Evolutionary conservation across 2,797 vertebrate genomes (phyloP), one percentile per base, ranked within the genome.

Genomic region (Sternarchorhynchus goeldii): DNA sequence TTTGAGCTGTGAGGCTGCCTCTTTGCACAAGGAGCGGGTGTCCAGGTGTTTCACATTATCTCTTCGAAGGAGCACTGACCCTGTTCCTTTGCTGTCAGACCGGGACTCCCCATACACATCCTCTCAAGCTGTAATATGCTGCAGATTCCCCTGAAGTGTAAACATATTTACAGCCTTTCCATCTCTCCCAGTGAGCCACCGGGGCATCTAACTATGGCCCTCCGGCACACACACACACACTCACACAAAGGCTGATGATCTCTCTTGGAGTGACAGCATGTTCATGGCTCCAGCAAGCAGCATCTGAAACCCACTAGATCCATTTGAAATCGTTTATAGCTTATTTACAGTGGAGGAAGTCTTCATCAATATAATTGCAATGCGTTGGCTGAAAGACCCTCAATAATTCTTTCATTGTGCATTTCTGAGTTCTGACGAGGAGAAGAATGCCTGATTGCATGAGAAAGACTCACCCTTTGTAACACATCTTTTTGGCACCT

Each of bases 41-140:
- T 70, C 86, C 88, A 91, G 87, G 86, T 91, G 90, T 81, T 89
- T 91, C 83, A 59, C 74, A 87, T 90, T 87, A 84, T 86, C 84
- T 85, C 60, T 1, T 85, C 79, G 82, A 66, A 56, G 70, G 74
- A 41, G 36, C 58, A 74, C 76, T 77, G 79, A 70, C 75, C 73
- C 67, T 63, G 34, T 58, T 81, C 79, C 80, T 83, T 25, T 53
- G 73, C 56, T 73, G 63, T 59, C 71, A 77, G 82, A 75, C 74
- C 60, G 3, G 50, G n/a, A 80, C 53, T 4, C 72, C 34, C 73
- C 72, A n/a, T 58, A 45, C 76, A 77, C 64, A 32, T 69, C 58
- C 66, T 55, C 63, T 58, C 4, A 41, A 66, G 32, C 59, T 14
- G 66, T 81, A 77, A 81, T 59, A 58, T 59, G 32, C 67, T 70